These are phyloP conservation scores for Girardia tigrina DNA, from an alignment of 2,888 invertebrate genomes.

Conservation along the genomic window DNA sequence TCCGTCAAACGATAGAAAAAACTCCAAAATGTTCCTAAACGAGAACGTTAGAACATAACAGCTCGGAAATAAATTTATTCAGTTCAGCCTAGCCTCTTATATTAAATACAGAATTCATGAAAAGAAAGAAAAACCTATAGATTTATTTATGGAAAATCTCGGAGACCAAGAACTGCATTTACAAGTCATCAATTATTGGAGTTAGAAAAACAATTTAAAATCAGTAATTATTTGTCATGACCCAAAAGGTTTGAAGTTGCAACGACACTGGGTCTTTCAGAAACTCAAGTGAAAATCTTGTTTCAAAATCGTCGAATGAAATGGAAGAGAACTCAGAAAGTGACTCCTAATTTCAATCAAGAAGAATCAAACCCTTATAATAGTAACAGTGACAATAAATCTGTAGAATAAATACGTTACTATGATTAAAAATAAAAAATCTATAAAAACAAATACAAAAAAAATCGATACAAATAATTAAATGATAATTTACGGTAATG, in stretches of 20 bases:
- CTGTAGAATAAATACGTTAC: background rate
- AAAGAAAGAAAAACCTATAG: too few relatives aligned
- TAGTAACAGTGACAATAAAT: slow-evolving; percentile 14
- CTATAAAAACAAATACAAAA: too few relatives aligned
- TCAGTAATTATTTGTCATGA: slow-evolving; percentile 93
- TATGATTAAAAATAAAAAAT: background rate
- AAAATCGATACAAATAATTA: too few relatives aligned
- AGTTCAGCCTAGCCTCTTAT: too few relatives aligned
- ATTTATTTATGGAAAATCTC: slow-evolving; percentile 56
- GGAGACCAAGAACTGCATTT: slow-evolving; percentile 89
- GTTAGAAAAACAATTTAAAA: slow-evolving; percentile 90
- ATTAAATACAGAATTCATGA: too few relatives aligned
- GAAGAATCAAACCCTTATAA: slow-evolving; percentile 12
- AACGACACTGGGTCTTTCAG: slow-evolving; percentile 85
- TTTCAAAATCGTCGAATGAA: slow-evolving; percentile 97
- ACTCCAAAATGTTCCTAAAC: too few relatives aligned
- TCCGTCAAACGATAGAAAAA: too few relatives aligned
- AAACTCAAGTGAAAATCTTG: slow-evolving; percentile 98
- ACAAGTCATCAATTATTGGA: slow-evolving; percentile 91
- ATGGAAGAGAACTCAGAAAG: slow-evolving; percentile 63
- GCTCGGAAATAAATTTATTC: too few relatives aligned
- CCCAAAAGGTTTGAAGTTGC: slow-evolving; percentile 97
- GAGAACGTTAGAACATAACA: too few relatives aligned
- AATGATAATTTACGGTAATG: too few relatives aligned
- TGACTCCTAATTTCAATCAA: background rate